Evolutionary conservation across 2,797 vertebrate species (phyloP), one percentile per base, ranked within the genome.

Genomic region (Rousettus madagascariensis): DNA sequence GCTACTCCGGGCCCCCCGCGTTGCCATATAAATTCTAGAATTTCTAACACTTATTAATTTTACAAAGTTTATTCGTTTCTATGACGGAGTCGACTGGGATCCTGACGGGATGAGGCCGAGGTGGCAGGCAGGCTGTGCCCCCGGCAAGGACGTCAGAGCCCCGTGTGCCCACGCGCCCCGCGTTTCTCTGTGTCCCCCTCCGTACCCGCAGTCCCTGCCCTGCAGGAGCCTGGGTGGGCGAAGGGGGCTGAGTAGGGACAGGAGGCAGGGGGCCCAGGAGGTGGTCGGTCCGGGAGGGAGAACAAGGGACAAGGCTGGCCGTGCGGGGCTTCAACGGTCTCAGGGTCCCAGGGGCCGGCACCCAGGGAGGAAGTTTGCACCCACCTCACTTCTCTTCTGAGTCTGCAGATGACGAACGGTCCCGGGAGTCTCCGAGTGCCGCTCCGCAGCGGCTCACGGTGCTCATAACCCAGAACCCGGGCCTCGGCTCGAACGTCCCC

Each of bases 141-240:
- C 43, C 33, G 33, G 33, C 33, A 33, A 2, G 33, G 33, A 33
- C 33, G 33, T 33, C 33, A 33, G 33, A 33, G 33, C 33, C 33
- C 26, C 26, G 0, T 46, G 16, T 22, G 0, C 28, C 78, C 15
- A 4, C 20, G 13, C 5, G 1, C 26, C 33, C 17, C 0, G 22
- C 8, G 0, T 17, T 69, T 11, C 77, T 79, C 41, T 11, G 65
- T 5, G 0, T 26, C 16, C 24, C 24, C 24, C 68, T 8, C 22
- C 16, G 24, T 4, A 6, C 22, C 63, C 1, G 4, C 36, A 5
- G 36, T 8, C 38, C 51, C 77, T 57, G n/a, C 12, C 46, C 49
- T 55, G 11, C 0, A 13, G 63, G 33, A n/a, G 33, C 16, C n/a
- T 0, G 1, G 7, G 7, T 0, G 49, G 17, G 22, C 4, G 0